Evolutionary conservation across 2,797 vertebrate genomes (phyloP).

Genomic region (Eutrigla gurnardus): DNA sequence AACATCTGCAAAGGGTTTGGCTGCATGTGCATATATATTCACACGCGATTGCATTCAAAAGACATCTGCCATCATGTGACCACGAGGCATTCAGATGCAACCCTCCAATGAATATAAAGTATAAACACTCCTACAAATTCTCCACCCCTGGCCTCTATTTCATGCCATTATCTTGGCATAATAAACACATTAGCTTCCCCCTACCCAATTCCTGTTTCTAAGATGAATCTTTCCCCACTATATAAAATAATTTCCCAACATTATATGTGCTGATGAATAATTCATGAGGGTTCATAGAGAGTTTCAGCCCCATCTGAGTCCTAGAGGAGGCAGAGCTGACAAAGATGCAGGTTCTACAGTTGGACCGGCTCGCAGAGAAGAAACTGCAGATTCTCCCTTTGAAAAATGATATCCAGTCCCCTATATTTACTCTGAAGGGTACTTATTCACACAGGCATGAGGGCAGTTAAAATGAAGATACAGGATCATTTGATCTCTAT

Average conservation of each 20-base stretch:
- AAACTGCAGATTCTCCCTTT: conserved; percentile 43
- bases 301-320: conserved; percentile 70
- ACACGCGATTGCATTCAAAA: conserved; percentile 58
- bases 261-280: conserved; percentile 84
- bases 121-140: conserved; percentile 81
- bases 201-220: conserved; percentile 78
- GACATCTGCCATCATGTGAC: conserved; percentile 79
- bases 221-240: conserved; percentile 85
- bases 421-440: conserved; percentile 53
- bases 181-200: conserved; percentile 86
- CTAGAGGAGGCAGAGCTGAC: conserved; percentile 68
- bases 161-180: conserved; percentile 86
- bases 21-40: background rate
- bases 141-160: conserved; percentile 83
- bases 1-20: conserved; percentile 33
- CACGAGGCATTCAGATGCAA: conserved; percentile 74
- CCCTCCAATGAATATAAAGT: conserved; percentile 86
- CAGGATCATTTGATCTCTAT: conserved; percentile 59
- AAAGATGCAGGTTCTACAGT: conserved; percentile 55
- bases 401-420: conserved; percentile 59
- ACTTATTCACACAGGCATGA: conserved; percentile 57
- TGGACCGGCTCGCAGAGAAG: conserved; percentile 46
- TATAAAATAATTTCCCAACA: conserved; percentile 87
- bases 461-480: conserved; percentile 55
- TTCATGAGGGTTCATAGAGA: conserved; percentile 80